Conservation (phyloP, 2,888 invertebrate genomes). For the Lasioglossum malachurum region DNA sequence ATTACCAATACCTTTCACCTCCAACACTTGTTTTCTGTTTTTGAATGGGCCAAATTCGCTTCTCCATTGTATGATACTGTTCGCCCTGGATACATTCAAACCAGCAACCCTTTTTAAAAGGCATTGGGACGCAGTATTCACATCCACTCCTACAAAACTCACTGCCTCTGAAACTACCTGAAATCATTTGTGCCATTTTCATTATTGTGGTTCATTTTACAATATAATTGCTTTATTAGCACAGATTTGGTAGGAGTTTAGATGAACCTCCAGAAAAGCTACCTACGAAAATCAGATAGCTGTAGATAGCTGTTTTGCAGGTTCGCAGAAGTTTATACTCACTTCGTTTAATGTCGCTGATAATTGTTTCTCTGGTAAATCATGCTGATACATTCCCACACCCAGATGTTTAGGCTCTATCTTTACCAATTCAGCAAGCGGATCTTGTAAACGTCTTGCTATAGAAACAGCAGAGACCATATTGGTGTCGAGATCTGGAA, state of each 20-base stretch:
- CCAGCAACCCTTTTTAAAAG: constrained; percentile 94
- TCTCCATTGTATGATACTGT: constrained; percentile 91
- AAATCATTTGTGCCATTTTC: constrained; percentile 27
- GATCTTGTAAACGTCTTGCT: constrained; percentile 95
- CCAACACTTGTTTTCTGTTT: constrained; percentile 90
- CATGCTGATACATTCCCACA: constrained; percentile 98
- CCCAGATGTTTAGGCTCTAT: constrained; percentile 97
- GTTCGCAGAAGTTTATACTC: constrained; percentile 35
- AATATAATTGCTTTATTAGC: neutral
- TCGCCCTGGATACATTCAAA: constrained; percentile 90
- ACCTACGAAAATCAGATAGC: too few relatives aligned
- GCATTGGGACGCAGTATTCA: constrained; percentile 94
- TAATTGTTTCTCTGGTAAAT: constrained; percentile 92
- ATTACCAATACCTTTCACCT: constrained; percentile 93
- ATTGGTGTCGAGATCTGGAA: constrained; percentile 93
- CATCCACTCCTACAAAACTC: constrained; percentile 96
- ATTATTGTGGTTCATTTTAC: neutral
- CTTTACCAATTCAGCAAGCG: constrained; percentile 96
- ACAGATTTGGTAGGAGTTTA: neutral
- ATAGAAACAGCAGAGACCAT: constrained; percentile 91
- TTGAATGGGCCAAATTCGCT: constrained; percentile 90
- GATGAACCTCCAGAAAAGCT: neutral
- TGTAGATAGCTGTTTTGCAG: neutral
- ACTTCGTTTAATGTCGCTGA: constrained; percentile 90
- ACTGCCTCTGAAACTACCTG: constrained; percentile 94